Base-by-base conservation (phyloP, 1,140 invertebrate genomes). In the Tetranychus cinnabarinus region DNA sequence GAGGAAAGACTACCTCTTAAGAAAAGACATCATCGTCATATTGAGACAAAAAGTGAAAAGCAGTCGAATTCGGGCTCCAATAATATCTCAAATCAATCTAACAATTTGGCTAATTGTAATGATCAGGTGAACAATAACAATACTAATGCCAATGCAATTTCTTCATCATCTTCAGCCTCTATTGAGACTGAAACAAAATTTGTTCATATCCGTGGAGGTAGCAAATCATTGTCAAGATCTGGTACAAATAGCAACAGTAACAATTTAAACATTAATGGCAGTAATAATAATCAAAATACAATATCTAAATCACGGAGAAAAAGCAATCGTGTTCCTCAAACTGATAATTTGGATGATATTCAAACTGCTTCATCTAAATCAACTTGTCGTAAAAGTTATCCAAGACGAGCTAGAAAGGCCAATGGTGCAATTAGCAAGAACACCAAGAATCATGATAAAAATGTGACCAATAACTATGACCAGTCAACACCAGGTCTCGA, bases 1-100 rank as follows among this genome's bases (percentile, higher is more conserved):
- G 57, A 58, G 34, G 10, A 58, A 12, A 15, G 57, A 62, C 47
- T 62, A 46, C 54, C 50, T 45, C 2, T 62, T 47, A 56, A 69
- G 71, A 37, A 72, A 68, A 56, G 67, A 47, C 58, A n/a, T 59
- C 37, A 72, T 68, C 64, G 59, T 56, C 23, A 58, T 57, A 31
- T 50, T 47, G 4, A 69, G 71, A 50, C 47, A 23, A 61, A 61
- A 42, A 36, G 34, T 12, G 39, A 52, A 15, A 36, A 37, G 2
- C 12, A 8, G 45, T 45, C 42, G 13, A 23, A 23, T 45, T 33
- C 47, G 12, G 45, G 23, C 23, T 33, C 36, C 6, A 8, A 37
- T 15, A n/a, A 42, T 39, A 23, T 23, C 23, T 23, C 23, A 23
- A 23, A 10, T 10, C 10, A 42, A 42, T 42, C 39, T 42, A 5